A percentile compares a stretch with the other conserved stretches of the same genome.
Conservation (phyloP, 2,113 vertebrate species). For the Phoenicopterus ruber region DNA sequence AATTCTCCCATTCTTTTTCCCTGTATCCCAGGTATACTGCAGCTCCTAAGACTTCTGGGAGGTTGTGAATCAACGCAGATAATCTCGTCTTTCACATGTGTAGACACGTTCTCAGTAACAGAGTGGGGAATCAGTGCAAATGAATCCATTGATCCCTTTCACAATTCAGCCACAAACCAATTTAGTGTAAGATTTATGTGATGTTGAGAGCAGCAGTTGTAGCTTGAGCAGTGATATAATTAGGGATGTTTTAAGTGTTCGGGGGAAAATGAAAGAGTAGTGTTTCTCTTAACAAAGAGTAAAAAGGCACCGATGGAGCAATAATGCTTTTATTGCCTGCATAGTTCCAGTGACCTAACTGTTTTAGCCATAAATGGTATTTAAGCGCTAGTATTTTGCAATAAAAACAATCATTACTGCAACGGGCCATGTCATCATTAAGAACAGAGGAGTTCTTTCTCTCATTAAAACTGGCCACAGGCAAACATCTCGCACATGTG, state of each 20-base stretch:
- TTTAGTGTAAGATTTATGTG: slow-evolving; percentile 80
- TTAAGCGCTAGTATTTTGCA: slow-evolving; percentile 52
- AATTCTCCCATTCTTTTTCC: slow-evolving; percentile 70
- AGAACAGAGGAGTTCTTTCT: neutral
- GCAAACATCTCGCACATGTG: neutral
- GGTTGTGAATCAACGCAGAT: slow-evolving; percentile 71
- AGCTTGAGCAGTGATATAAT: slow-evolving; percentile 71
- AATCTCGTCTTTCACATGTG: slow-evolving; percentile 84
- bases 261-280: slow-evolving; percentile 34
- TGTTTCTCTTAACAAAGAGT: slow-evolving; percentile 49
- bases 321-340: slow-evolving; percentile 46
- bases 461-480: neutral
- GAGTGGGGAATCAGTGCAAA: slow-evolving; percentile 76
- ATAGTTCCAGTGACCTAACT: slow-evolving; percentile 46
- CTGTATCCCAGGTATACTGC: slow-evolving; percentile 50
- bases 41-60: slow-evolving; percentile 52
- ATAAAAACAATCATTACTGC: neutral
- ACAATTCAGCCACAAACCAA: slow-evolving; percentile 77
- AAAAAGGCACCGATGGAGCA: slow-evolving; percentile 30
- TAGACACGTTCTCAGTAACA: slow-evolving; percentile 76
- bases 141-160: slow-evolving; percentile 87
- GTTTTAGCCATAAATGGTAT: slow-evolving; percentile 50
- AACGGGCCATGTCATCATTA: neutral
- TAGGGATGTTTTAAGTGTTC: slow-evolving; percentile 68
- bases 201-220: slow-evolving; percentile 77